Evolutionary conservation across 2,888 invertebrate genomes (phyloP).

Genomic region (Brenthis daphne): DNA sequence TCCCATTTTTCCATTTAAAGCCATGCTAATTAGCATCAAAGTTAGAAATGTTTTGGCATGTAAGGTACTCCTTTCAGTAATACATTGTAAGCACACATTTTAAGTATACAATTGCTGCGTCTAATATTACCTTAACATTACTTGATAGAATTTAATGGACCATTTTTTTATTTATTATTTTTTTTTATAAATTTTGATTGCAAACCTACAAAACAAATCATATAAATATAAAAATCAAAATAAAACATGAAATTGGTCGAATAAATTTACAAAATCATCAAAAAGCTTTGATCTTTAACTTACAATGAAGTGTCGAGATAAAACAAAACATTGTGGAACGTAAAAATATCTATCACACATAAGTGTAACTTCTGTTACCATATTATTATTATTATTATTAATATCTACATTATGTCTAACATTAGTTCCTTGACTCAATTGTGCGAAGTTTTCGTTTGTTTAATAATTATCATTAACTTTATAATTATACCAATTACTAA

Average conservation of each 20-base stretch:
- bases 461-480: slow-evolving; percentile 60
- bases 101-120: slow-evolving; percentile 62
- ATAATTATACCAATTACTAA: slow-evolving; percentile 52
- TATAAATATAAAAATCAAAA: slow-evolving; percentile 49
- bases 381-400: slow-evolving; percentile 59
- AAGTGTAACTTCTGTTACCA: slow-evolving; percentile 55
- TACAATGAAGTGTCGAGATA: not conserved
- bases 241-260: slow-evolving; percentile 25
- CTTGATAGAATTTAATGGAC: slow-evolving; percentile 76
- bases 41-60: slow-evolving; percentile 68
- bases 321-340: slow-evolving; percentile 43
- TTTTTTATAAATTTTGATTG: slow-evolving; percentile 70
- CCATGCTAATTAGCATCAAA: slow-evolving; percentile 64
- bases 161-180: slow-evolving; percentile 61
- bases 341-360: slow-evolving; percentile 49
- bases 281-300: not conserved
- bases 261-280: not conserved
- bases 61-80: slow-evolving; percentile 49
- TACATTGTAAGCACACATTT: slow-evolving; percentile 60
- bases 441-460: slow-evolving; percentile 77
- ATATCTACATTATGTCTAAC: slow-evolving; percentile 64
- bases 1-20: slow-evolving; percentile 69
- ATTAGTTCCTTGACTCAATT: slow-evolving; percentile 76
- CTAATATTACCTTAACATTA: slow-evolving; percentile 65
- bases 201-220: slow-evolving; percentile 57